Evolutionary conservation across 2,888 invertebrate genomes (phyloP).

Genomic region (Panopea generosa): DNA sequence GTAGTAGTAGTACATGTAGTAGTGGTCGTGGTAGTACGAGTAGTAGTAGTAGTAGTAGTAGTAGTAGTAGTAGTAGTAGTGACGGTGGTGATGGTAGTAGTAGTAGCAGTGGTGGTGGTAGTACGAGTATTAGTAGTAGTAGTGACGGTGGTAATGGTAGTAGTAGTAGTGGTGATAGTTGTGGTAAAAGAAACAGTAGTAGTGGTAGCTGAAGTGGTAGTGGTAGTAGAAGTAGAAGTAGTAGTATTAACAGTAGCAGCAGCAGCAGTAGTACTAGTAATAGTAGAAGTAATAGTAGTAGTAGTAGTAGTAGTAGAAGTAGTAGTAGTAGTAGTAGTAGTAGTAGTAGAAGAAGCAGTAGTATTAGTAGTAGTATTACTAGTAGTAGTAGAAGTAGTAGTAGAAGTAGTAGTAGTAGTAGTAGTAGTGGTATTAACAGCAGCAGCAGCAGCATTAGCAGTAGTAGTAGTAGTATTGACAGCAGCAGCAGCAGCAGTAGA

Average conservation of each 20-base stretch:
- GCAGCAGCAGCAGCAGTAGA: too few relatives aligned
- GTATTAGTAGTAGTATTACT: constrained; percentile 11
- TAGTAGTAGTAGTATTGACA: too few relatives aligned
- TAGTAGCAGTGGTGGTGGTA: constrained; percentile 13
- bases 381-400: constrained; percentile 8
- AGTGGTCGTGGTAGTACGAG: constrained; percentile 5
- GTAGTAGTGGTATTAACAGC: too few relatives aligned
- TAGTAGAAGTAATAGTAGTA: constrained; percentile 14
- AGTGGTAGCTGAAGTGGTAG: constrained; percentile 6
- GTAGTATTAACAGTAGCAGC: neutral
- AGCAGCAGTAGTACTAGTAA: constrained; percentile 11
- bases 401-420: too few relatives aligned
- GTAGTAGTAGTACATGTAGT: constrained; percentile 6
- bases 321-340: constrained; percentile 15
- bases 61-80: constrained; percentile 17
- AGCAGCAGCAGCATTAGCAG: too few relatives aligned
- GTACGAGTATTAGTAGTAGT: constrained; percentile 8
- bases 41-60: constrained; percentile 17
- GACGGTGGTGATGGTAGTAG: constrained; percentile 8
- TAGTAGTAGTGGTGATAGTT: constrained; percentile 6
- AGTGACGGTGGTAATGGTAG: neutral
- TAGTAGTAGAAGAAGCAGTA: constrained; percentile 12
- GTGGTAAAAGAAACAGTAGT: constrained; percentile 5
- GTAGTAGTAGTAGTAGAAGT: constrained; percentile 9
- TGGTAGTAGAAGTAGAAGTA: constrained; percentile 3